Evolutionary conservation across 1,140 invertebrate species (phyloP).

Genomic region (Delia radicum): DNA sequence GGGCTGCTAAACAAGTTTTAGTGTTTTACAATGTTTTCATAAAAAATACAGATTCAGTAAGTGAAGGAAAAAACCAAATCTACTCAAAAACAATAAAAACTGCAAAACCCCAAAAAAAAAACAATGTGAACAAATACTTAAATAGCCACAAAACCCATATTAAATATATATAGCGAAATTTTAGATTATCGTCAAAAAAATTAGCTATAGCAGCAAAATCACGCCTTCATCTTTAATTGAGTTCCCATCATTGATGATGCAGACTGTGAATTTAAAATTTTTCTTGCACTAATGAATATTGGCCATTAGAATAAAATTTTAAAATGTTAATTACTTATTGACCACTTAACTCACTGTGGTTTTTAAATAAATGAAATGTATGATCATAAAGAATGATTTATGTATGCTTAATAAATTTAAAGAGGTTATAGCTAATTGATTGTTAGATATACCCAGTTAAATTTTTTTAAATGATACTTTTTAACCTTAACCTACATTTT

Average conservation of each 20-base stretch:
- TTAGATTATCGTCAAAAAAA: neutral
- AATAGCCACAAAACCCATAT: neutral
- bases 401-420: no score
- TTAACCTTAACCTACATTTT: no score
- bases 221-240: neutral
- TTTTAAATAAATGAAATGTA: no score
- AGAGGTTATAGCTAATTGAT: no score
- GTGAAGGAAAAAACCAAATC: neutral
- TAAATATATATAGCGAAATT: neutral
- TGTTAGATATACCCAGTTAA: no score
- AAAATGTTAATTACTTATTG: no score
- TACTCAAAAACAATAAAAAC: neutral
- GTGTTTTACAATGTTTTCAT: conserved; percentile 10
- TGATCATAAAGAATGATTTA: no score
- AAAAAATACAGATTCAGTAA: neutral
- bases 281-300: no score
- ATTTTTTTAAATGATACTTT: no score
- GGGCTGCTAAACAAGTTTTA: conserved; percentile 9
- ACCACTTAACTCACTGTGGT: no score
- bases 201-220: neutral
- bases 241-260: neutral
- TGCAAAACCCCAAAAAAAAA: neutral
- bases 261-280: no score
- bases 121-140: neutral
- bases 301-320: no score